Percentiles rank a stretch among this genome's conserved stretches.
Evolutionary conservation across 2,113 vertebrate species (phyloP).

Genomic region (Protobothrops mucrosquamatus): DNA sequence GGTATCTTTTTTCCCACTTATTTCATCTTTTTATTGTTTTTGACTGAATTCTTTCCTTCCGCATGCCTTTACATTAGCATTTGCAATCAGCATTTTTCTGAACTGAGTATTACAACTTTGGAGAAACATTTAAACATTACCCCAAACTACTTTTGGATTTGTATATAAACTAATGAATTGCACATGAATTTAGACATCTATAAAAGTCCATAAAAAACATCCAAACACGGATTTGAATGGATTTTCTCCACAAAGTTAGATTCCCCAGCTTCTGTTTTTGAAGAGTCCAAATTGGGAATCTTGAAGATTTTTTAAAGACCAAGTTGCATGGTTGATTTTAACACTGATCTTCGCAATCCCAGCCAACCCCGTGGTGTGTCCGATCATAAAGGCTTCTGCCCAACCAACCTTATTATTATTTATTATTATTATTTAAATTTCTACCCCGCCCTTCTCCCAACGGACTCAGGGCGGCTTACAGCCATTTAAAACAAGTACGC

Average conservation of each 20-base stretch:
- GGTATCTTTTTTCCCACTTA: background rate
- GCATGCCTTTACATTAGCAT: slow-evolving; percentile 62
- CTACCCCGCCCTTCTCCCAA: too few species aligned
- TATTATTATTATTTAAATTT: too few species aligned
- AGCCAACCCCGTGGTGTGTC: too few species aligned
- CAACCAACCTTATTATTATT: too few species aligned
- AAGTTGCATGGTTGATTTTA: too few species aligned
- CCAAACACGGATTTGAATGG: background rate
- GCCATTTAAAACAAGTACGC: too few species aligned
- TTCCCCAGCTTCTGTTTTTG: background rate
- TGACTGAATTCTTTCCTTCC: slow-evolving; percentile 36
- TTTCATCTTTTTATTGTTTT: slow-evolving; percentile 46
- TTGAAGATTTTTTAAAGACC: too few species aligned
- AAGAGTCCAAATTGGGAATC: background rate
- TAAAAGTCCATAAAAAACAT: slow-evolving; percentile 16
- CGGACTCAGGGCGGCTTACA: too few species aligned
- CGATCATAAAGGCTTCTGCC: background rate
- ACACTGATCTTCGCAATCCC: background rate
- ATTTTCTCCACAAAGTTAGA: background rate
- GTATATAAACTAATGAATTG: slow-evolving; percentile 18
- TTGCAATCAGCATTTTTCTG: slow-evolving; percentile 22
- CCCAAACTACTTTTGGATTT: slow-evolving; percentile 6
- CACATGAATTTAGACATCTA: background rate
- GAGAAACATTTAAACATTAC: slow-evolving; percentile 29
- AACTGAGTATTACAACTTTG: slow-evolving; percentile 35